Evolutionary conservation across 2,888 invertebrate genomes (phyloP).

Genomic region (Agriotes lineatus): DNA sequence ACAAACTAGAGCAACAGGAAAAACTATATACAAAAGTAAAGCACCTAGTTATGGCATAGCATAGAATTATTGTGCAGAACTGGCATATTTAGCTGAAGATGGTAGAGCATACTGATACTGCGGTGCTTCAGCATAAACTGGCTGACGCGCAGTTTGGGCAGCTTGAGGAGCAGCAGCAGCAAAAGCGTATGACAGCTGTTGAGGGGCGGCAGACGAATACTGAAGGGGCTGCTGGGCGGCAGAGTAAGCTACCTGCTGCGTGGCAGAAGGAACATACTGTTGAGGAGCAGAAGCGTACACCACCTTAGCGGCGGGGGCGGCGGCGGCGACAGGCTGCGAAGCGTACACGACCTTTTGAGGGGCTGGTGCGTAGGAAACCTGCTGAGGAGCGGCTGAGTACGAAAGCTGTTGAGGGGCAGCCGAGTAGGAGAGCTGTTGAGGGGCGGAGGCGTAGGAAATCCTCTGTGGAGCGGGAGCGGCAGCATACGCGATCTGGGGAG

Average conservation of each 20-base stretch:
- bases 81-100: constrained; percentile 35
- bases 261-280: constrained; percentile 19
- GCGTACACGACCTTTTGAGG: constrained; percentile 32
- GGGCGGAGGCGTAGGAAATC: constrained; percentile 16
- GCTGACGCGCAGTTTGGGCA: constrained; percentile 47
- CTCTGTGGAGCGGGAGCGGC: constrained; percentile 29
- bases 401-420: constrained; percentile 37
- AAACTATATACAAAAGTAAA: constrained; percentile 40
- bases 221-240: constrained; percentile 12
- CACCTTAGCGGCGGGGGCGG: constrained; percentile 32
- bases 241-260: constrained; percentile 34
- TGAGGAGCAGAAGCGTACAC: constrained; percentile 35
- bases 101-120: constrained; percentile 44
- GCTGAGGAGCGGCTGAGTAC: constrained; percentile 21
- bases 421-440: not conserved
- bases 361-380: constrained; percentile 30
- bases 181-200: constrained; percentile 36
- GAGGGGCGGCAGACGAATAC: constrained; percentile 30
- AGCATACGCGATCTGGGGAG: constrained; percentile 29
- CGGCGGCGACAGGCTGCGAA: constrained; percentile 20
- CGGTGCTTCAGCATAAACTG: constrained; percentile 45
- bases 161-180: constrained; percentile 36
- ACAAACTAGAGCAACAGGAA: constrained; percentile 25
- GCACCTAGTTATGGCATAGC: not conserved
- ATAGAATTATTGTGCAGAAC: constrained; percentile 33